Evolutionary conservation across 2,888 invertebrate species (phyloP), one percentile per base, ranked within the genome.

Genomic region (Pegoplata infirma): DNA sequence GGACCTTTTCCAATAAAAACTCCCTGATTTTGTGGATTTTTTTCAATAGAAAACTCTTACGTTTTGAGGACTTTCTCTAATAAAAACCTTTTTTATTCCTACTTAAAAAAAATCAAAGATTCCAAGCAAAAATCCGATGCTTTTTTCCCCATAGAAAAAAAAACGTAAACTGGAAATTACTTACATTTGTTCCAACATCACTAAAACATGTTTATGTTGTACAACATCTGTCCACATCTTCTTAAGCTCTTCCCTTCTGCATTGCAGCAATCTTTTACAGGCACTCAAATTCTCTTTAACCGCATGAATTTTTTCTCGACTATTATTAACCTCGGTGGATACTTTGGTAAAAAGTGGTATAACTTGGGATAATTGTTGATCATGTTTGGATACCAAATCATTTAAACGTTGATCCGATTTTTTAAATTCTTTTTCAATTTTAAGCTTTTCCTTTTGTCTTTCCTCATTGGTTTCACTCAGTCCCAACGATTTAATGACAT

Each of bases 381-480:
- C 96, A 90, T 98, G 96, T 59, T 92, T 92, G 6, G 96, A 94
- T 5, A 99, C 96, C 51, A 98, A 91, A 87, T 96, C 95, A 86
- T 98, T 97, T 2, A 99, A 91, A 83, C 93, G 93, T 75, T 94
- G 94, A 90, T 98, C 98, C 88, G 98, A 97, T 84, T 95, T 93
- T 87, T 96, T 96, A 87, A 95, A 98, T 86, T 98, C 98, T 83
- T 95, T 95, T 89, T 99, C 98, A 59, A 99, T 91, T 87, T 97
- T 96, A 0, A 95, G 94, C 86, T 98, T 97, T 90, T 98, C 98
- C 85, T 96, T 94, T 86, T 98, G 96, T 61, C 96, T 90, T 87
- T 98, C 97, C 87, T 97, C 97, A 87, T 96, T 96, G 4, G 96
- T 97, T 89, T 97, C 97, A 90, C 97, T 97, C 7, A 97, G 95